These are phyloP conservation scores for Bombylius discolor DNA, from an alignment of 2,888 invertebrate genomes.

Conservation along the genomic window DNA sequence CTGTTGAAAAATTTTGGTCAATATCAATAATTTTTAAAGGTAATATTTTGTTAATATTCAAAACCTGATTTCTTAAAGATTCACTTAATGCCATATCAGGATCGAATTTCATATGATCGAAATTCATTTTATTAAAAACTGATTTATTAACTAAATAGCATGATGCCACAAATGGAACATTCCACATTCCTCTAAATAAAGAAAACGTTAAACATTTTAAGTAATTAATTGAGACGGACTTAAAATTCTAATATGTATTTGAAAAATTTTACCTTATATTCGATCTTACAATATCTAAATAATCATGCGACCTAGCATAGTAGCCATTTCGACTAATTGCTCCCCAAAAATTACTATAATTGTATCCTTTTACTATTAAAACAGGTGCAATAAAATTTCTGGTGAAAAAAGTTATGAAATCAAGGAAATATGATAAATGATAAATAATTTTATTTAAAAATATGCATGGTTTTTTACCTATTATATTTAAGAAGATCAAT, in stretches of 20 bases:
- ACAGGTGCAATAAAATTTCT: slow-evolving; percentile 56
- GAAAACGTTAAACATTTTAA: neutral
- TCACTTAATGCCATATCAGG: slow-evolving; percentile 85
- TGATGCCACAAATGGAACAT: slow-evolving; percentile 79
- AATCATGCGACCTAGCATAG: slow-evolving; percentile 89
- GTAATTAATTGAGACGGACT: too few species aligned
- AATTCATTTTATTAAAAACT: slow-evolving; percentile 43
- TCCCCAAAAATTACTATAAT: slow-evolving; percentile 99
- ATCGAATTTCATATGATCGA: slow-evolving; percentile 55
- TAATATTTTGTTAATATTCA: slow-evolving; percentile 14
- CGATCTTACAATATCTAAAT: slow-evolving; percentile 84
- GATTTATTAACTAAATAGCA: slow-evolving; percentile 71
- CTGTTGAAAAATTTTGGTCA: slow-evolving; percentile 46
- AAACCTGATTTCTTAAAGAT: slow-evolving; percentile 45
- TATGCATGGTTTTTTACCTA: slow-evolving; percentile 31
- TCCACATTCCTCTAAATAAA: slow-evolving; percentile 80
- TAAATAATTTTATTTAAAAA: too few species aligned
- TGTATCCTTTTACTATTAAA: slow-evolving; percentile 66
- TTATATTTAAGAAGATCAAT: slow-evolving; percentile 62
- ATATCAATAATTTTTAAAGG: neutral
- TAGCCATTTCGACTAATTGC: slow-evolving; percentile 80
- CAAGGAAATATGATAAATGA: too few species aligned
- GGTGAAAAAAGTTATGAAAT: neutral
- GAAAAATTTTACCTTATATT: slow-evolving; percentile 50
- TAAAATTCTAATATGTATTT: slow-evolving; percentile 12